phyloP scores from a whole-genome alignment of 2,888 invertebrate genomes.

The Deilephila porcellus region DNA sequence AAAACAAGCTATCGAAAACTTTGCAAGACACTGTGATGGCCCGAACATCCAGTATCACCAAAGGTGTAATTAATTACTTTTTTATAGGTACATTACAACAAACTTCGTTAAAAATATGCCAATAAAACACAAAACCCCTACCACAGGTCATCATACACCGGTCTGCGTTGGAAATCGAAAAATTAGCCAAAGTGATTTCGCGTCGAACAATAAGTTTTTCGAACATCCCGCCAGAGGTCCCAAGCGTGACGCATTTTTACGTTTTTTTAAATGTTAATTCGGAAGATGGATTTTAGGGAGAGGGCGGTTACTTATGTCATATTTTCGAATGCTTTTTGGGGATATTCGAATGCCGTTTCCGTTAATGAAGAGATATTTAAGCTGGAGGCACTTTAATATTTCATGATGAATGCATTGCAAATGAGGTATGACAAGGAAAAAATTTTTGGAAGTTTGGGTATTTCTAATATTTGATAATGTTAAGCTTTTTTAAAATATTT shows the following conservation, averaged over 20 bases:
- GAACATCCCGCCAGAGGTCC: conserved; percentile 51
- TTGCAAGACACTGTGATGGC: too few species aligned
- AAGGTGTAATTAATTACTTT: too few species aligned
- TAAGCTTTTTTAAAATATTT: background rate
- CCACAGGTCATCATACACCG: conserved; percentile 41
- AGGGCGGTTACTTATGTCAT: conserved; percentile 41
- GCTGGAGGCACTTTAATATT: conserved; percentile 46
- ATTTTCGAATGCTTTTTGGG: conserved; percentile 41
- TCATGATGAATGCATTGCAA: conserved; percentile 37
- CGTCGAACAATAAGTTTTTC: conserved; percentile 52
- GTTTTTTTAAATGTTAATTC: conserved; percentile 73
- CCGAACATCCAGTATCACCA: too few species aligned
- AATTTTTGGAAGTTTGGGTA: conserved; percentile 11
- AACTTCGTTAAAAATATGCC: too few species aligned
- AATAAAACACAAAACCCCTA: conserved; percentile 19
- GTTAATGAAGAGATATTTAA: conserved; percentile 31
- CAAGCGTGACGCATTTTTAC: conserved; percentile 61
- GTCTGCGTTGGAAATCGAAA: conserved; percentile 48
- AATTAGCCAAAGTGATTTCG: conserved; percentile 69
- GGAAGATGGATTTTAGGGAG: conserved; percentile 69
- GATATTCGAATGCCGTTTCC: conserved; percentile 30
- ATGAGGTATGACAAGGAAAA: conserved; percentile 28
- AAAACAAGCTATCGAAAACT: too few species aligned
- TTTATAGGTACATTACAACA: too few species aligned
- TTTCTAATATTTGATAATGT: conserved; percentile 5